A percentile compares a stretch with the other conserved stretches of the same genome.
These are phyloP conservation scores for Coregonus clupeaformis DNA, from an alignment of 2,113 vertebrate species.

Conservation along the genomic window DNA sequence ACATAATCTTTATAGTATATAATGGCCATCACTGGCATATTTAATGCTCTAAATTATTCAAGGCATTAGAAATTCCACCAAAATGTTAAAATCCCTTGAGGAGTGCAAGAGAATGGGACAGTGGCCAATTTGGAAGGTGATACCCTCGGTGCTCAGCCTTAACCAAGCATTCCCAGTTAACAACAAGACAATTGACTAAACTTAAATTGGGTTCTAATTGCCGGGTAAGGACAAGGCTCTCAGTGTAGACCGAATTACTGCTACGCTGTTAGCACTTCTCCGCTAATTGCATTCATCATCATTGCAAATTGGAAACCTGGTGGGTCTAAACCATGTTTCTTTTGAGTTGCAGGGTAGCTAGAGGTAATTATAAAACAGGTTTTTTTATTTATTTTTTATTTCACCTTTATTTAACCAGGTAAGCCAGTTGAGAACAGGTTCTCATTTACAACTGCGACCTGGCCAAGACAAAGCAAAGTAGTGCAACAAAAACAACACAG, in stretches of 20 bases:
- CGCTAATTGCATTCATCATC: conserved; percentile 75
- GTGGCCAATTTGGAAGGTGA: conserved; percentile 39
- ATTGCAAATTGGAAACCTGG: too few relatives aligned
- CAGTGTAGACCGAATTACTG: conserved; percentile 66
- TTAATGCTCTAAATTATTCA: conserved; percentile 35
- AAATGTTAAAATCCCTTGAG: conserved; percentile 8
- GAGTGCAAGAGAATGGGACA: conserved; percentile 4
- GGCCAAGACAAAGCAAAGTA: too few relatives aligned
- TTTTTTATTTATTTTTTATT: too few relatives aligned
- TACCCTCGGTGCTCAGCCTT: conserved; percentile 38
- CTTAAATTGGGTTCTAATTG: conserved; percentile 68
- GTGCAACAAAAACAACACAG: too few relatives aligned
- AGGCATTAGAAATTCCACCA: conserved; percentile 31
- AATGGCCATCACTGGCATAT: conserved; percentile 39
- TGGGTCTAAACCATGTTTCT: conserved; percentile 53
- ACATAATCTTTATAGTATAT: conserved; percentile 31
- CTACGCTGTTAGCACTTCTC: conserved; percentile 68
- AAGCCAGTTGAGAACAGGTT: too few relatives aligned
- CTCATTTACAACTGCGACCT: too few relatives aligned
- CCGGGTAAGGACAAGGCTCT: conserved; percentile 60
- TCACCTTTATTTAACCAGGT: too few relatives aligned
- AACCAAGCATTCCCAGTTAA: conserved; percentile 61
- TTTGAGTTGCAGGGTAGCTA: conserved; percentile 59
- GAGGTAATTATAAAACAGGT: conserved; percentile 53
- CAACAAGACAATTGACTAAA: conserved; percentile 62